Conservation (phyloP, 2,888 invertebrate genomes). For the Pemphredon lugubris region DNA sequence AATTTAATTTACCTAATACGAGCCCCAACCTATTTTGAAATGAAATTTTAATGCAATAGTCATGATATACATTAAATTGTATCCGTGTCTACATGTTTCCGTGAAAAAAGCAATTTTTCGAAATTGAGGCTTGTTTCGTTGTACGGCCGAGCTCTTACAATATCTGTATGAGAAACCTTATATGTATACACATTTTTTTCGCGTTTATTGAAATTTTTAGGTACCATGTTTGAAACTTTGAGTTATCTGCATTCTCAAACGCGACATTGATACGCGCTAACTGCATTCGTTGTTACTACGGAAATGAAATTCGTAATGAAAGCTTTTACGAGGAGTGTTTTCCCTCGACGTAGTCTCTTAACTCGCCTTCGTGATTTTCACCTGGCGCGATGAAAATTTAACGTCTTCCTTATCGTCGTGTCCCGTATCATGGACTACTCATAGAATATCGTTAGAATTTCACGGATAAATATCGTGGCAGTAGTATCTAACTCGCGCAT, state of each 20-base stretch:
- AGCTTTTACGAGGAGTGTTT: constrained; percentile 6
- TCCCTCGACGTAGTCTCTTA: constrained; percentile 3
- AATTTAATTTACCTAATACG: too few species aligned
- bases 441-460: constrained; percentile 2
- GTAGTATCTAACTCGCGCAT: constrained; percentile 27
- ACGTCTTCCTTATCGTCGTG: constrained; percentile 1
- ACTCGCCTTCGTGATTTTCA: constrained; percentile 1
- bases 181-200: too few species aligned
- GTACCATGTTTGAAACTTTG: too few species aligned
- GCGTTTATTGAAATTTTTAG: background rate
- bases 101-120: too few species aligned
- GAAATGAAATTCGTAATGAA: constrained; percentile 18
- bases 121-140: too few species aligned
- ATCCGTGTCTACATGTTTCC: too few species aligned
- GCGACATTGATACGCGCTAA: constrained; percentile 8
- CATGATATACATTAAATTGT: too few species aligned
- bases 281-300: background rate
- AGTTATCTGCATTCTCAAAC: constrained; percentile 16
- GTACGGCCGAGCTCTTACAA: too few species aligned
- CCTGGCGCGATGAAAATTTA: constrained; percentile 7
- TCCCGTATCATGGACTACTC: background rate
- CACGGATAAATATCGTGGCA: constrained; percentile 7
- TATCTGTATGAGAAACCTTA: too few species aligned
- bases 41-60: too few species aligned
- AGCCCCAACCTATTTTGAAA: too few species aligned